Evolutionary conservation across 1,140 invertebrate genomes (phyloP).

Genomic region (Caerostris darwini): DNA sequence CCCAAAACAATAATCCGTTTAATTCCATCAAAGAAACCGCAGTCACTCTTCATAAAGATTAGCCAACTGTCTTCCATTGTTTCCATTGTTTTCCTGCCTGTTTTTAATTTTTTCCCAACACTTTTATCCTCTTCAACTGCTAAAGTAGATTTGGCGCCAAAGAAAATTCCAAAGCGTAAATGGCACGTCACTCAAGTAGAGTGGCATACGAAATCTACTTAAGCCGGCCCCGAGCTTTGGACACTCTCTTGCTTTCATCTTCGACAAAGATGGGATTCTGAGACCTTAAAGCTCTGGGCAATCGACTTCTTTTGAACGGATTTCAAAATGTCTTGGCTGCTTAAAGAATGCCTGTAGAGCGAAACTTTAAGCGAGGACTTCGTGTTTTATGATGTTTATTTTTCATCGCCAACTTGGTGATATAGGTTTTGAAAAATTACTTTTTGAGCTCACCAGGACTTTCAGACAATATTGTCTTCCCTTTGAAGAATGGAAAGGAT

Average conservation of each 20-base stretch:
- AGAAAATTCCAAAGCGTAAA: conserved; percentile 25
- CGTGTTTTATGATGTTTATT: too few relatives aligned
- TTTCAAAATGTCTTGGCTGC: neutral
- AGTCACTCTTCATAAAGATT: neutral
- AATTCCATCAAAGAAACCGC: neutral
- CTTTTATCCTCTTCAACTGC: neutral
- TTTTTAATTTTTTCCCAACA: neutral
- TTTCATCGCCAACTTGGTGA: too few relatives aligned
- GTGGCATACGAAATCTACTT: conserved; percentile 40
- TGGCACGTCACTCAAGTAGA: conserved; percentile 2
- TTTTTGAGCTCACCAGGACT: too few relatives aligned
- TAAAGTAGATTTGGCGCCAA: neutral
- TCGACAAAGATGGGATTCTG: conserved; percentile 54
- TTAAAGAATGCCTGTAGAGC: neutral
- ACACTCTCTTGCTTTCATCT: conserved; percentile 51
- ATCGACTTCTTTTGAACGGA: neutral
- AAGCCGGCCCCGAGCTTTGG: neutral
- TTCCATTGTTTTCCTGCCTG: neutral
- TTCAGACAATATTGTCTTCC: too few relatives aligned
- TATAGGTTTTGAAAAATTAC: too few relatives aligned
- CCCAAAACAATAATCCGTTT: neutral
- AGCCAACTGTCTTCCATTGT: neutral
- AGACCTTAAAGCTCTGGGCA: neutral
- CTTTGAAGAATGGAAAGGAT: too few relatives aligned
- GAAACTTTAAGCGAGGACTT: too few relatives aligned